Base-by-base conservation (phyloP, 2,113 vertebrate species). In the Pituophis catenifer region DNA sequence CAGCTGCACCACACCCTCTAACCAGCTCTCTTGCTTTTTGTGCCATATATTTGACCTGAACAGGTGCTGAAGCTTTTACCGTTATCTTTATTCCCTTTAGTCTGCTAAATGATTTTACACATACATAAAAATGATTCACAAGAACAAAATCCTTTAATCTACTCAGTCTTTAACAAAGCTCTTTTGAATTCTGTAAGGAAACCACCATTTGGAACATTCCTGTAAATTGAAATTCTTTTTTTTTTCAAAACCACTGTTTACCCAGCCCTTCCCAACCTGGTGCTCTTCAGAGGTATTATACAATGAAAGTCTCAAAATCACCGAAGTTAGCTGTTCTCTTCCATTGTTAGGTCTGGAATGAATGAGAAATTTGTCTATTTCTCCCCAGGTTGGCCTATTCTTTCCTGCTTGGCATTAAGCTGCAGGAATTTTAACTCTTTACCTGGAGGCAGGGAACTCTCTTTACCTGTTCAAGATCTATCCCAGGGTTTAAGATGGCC, bases 141-240 rank as follows among this genome's bases (percentile, higher is more conserved):
- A 54, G 33, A 88, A 94, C 57, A 94, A 94, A 94, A 88, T 58
- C 52, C 13, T 13, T 70, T 92, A 57, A 38, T 88, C 17, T 86
- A 9, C 19, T 12, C 38, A 33, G 44, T 21, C 13, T 93, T 50
- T 19, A 17, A 81, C 13, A 90, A 59, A 70, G n/a, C 0, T 11
- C 54, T 54, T 44, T 53, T n/a, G 44, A 54, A 15, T 29, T 70
- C 21, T 62, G 3, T 48, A n/a, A 44, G 29, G n/a, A 53, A 90
- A 57, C 54, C 55, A 86, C 13, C 9, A 44, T 48, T 50, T 23
- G 29, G 91, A 81, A 29, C 23, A 19, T 24, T 26, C 54, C n/a
- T n/a, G 58, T 38, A 57, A 26, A 44, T 19, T 4, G 12, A 44
- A 59, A 17, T 59, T 91, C 11, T 44, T 44, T 44, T 44, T n/a